Evolutionary conservation across 2,888 invertebrate species (phyloP), one percentile per base, ranked within the genome.

Genomic region (Pasiphila rectangulata): DNA sequence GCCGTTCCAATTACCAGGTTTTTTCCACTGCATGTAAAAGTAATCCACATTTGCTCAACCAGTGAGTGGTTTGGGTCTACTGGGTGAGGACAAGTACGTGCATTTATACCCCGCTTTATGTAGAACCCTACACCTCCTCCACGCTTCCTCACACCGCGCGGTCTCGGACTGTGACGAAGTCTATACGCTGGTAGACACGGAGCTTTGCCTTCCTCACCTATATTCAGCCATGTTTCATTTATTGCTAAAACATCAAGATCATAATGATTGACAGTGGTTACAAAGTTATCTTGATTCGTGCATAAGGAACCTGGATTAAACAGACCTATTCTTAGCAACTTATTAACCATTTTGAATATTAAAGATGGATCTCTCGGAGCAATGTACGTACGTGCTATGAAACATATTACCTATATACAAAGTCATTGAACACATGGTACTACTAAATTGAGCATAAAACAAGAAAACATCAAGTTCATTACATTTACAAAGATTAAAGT

Each of bases 161-260:
- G 49, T 3, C 55, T 38, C 1, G 57, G 53, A 2, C 19, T 13
- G 20, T 57, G 56, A 4, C 46, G 44, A 2, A 57, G 36, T 4
- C 47, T 27, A 13, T 56, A 59, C 3, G 34, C 42, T 3, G 56
- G 42, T 0, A 56, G 13, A 0, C 2, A n/a, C 0, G 57, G 58
- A 1, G 57, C 58, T 1, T 50, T 41, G 2, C 25, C 44, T 25
- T 56, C 59, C 30, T 53, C 52, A 1, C 55, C 56, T 9, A 10
- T 17, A 1, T 27, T 46, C 1, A 59, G 30, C 61, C 61, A 62
- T 0, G 58, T 61, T 20, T 61, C 56, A 9, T 61, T 61, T 1
- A 61, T 42, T 2, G 59, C 56, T n/a, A 59, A 4, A 3, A 59
- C 25, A 25, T 57, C 56, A 0, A 55, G 13, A 10, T 36, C 30